phyloP scores from a whole-genome alignment of 2,888 invertebrate genomes.

The Thecophora atra region DNA sequence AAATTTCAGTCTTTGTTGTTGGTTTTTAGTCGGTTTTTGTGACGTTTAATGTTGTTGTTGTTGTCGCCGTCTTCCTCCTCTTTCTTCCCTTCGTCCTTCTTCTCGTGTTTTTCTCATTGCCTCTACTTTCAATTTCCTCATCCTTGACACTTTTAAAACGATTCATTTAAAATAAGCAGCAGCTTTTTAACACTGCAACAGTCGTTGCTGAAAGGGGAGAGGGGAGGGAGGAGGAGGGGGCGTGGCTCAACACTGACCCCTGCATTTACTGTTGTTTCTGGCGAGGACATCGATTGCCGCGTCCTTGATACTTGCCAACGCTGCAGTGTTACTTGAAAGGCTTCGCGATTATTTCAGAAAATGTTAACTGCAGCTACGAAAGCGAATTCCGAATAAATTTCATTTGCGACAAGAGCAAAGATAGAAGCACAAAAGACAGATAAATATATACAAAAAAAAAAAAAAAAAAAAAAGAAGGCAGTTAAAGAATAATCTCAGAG shows the following conservation, averaged over 20 bases:
- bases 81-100: conserved; percentile 3
- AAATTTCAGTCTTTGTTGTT: conserved; percentile 25
- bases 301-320: conserved; percentile 19
- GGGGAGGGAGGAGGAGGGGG: not conserved
- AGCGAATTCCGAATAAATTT: conserved; percentile 25
- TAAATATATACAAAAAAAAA: not conserved
- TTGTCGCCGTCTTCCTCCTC: conserved; percentile 15
- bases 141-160: conserved; percentile 22
- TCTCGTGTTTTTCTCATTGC: conserved; percentile 29
- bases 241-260: not conserved
- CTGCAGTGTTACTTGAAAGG: conserved; percentile 12
- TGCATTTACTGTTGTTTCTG: not conserved
- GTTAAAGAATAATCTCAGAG: not conserved
- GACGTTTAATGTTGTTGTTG: conserved; percentile 10
- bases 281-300: not conserved
- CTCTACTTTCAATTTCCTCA: conserved; percentile 26
- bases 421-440: not conserved
- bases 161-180: conserved; percentile 18
- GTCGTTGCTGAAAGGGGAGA: no score
- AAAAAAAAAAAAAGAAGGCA: not conserved
- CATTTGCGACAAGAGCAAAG: conserved; percentile 13
- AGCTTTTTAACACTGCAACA: conserved; percentile 9
- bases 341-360: conserved; percentile 22
- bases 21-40: conserved; percentile 19
- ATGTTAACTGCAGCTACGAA: conserved; percentile 24